Evolutionary conservation across 2,113 vertebrate genomes (phyloP), one percentile per base, ranked within the genome.

Genomic region (Sialia sialis): DNA sequence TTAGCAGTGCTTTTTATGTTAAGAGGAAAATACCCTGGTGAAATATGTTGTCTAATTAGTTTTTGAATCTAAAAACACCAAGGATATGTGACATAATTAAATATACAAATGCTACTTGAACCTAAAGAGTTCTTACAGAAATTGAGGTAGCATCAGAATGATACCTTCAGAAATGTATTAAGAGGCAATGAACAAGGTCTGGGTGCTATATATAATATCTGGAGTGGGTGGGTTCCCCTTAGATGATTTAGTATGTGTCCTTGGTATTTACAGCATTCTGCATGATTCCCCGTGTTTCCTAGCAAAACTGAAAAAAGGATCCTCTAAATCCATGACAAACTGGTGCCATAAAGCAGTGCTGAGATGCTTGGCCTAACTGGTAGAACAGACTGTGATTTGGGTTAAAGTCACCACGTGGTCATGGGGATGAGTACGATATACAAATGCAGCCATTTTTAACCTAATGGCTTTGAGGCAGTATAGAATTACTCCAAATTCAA

Each of bases 41-140:
- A 92, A 75, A 87, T 96, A 84, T 95, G 78, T 89, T 97, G 79
- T 94, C 94, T 89, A 96, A 96, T 66, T 94, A 67, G 78, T 68
- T 94, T 91, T 91, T 96, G 60, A 78, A 92, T 93, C 68, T 85
- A 88, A 88, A 97, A 94, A 12, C 39, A 96, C 62, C 11, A 36
- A 96, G 66, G 89, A 82, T 81, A 82, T 95, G 67, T 89, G 93
- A 90, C 78, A 86, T 58, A 95, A 95, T 89, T 95, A 92, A 96
- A 94, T 87, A 87, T 54, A 95, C 67, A 91, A 67, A 83, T 77
- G 51, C 27, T 91, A 64, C 32, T 49, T 74, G 86, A 87, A 91
- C 55, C 54, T 90, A 94, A 94, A 72, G 20, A 79, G 25, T 62
- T 85, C 67, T 97, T 91, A 20, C 27, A 93, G 68, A 95, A 93